Percentiles rank a stretch among this genome's conserved stretches.
Evolutionary conservation across 2,888 invertebrate species (phyloP).

Genomic region (Tiliacea aurago): DNA sequence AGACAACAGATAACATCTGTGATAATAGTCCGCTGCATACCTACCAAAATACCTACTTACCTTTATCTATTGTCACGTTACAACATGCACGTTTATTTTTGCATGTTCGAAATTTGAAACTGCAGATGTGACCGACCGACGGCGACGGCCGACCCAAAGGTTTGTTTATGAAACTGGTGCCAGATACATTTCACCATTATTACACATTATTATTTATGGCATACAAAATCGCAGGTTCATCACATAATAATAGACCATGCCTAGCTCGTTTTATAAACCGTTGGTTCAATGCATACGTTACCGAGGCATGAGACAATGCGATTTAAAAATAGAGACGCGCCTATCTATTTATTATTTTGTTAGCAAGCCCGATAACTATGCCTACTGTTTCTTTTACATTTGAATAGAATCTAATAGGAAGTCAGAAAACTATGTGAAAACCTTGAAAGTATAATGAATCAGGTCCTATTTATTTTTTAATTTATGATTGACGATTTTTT

Average conservation of each 20-base stretch:
- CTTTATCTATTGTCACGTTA: slow-evolving; percentile 48
- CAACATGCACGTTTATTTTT: slow-evolving; percentile 35
- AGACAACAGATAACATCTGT: slow-evolving; percentile 50
- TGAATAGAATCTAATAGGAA: slow-evolving; percentile 55
- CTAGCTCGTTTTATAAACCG: slow-evolving; percentile 50
- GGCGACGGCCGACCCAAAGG: slow-evolving; percentile 9
- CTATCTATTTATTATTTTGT: slow-evolving; percentile 43
- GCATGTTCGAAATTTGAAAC: slow-evolving; percentile 59
- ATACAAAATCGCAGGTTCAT: slow-evolving; percentile 45
- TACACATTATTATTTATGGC: slow-evolving; percentile 39
- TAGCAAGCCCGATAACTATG: slow-evolving; percentile 53
- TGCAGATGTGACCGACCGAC: slow-evolving; percentile 25
- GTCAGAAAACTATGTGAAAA: slow-evolving; percentile 41
- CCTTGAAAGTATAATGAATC: slow-evolving; percentile 41
- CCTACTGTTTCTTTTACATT: slow-evolving; percentile 28
- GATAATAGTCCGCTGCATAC: slow-evolving; percentile 43
- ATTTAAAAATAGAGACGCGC: slow-evolving; percentile 65
- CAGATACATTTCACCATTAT: slow-evolving; percentile 31
- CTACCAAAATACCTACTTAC: slow-evolving; percentile 38
- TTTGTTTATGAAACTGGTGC: slow-evolving; percentile 47
- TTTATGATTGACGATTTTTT: slow-evolving; percentile 9
- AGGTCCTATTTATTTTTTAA: slow-evolving; percentile 10
- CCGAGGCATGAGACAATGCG: slow-evolving; percentile 67
- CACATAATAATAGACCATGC: slow-evolving; percentile 37
- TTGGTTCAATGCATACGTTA: slow-evolving; percentile 60